Evolutionary conservation across 2,888 invertebrate species (phyloP).

Genomic region (Pristionchus mayeri): DNA sequence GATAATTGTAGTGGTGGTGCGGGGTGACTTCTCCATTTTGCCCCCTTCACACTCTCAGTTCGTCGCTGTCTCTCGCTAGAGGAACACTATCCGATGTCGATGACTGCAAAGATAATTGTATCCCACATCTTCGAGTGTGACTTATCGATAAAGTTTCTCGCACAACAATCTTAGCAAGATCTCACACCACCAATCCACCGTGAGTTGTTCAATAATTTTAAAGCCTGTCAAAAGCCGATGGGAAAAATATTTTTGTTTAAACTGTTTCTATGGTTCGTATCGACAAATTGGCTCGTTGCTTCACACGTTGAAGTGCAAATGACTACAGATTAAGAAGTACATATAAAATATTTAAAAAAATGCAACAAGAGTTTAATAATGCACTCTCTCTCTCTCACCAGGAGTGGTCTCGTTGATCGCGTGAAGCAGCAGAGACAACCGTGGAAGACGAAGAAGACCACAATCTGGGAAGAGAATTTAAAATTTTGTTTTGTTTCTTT

Average conservation of each 20-base stretch:
- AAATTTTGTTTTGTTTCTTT: too few relatives aligned
- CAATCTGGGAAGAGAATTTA: not conserved
- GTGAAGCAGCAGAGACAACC: conserved; percentile 45
- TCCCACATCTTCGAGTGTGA: too few relatives aligned
- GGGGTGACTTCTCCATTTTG: not conserved
- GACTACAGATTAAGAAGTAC: not conserved
- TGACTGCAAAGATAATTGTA: not conserved
- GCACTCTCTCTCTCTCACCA: not conserved
- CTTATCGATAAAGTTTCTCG: not conserved
- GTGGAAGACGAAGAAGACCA: conserved; percentile 47
- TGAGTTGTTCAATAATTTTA: not conserved
- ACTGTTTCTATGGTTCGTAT: too few relatives aligned
- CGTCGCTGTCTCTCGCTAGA: not conserved
- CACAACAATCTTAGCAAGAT: not conserved
- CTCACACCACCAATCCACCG: not conserved
- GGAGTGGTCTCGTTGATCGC: not conserved
- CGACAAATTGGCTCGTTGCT: too few relatives aligned
- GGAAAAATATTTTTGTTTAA: too few relatives aligned
- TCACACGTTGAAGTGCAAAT: not conserved
- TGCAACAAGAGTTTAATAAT: not conserved
- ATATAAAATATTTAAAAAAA: not conserved
- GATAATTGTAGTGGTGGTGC: not conserved
- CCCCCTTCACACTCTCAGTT: not conserved
- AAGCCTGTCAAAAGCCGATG: too few relatives aligned
- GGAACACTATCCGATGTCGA: not conserved